These are phyloP conservation scores for Beris chalybata DNA, from an alignment of 2,888 invertebrate genomes.

Conservation along the genomic window DNA sequence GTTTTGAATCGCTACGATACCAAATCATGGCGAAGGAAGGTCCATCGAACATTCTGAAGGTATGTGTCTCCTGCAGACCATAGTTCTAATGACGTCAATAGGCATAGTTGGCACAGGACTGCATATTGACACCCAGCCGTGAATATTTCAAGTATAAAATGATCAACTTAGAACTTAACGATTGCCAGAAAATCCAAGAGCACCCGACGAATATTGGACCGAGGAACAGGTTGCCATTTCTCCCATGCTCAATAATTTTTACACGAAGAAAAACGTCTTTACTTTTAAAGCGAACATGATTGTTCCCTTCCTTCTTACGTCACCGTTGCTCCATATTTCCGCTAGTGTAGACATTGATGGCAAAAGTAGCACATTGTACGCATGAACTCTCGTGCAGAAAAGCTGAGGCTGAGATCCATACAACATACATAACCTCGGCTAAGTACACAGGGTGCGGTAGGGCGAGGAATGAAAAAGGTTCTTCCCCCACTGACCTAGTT, in stretches of 20 bases:
- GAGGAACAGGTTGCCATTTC: too few relatives aligned
- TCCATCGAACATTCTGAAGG: too few relatives aligned
- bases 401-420: background rate
- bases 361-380: constrained; percentile 37
- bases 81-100: too few relatives aligned
- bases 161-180: too few relatives aligned
- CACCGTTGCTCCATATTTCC: constrained; percentile 4
- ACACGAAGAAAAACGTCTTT: background rate
- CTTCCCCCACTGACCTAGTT: constrained; percentile 42
- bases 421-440: constrained; percentile 25
- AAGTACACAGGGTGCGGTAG: background rate
- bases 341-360: constrained; percentile 10
- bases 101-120: too few relatives aligned
- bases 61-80: too few relatives aligned
- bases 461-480: constrained; percentile 7
- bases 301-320: constrained; percentile 18
- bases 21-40: too few relatives aligned
- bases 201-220: too few relatives aligned
- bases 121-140: too few relatives aligned
- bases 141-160: too few relatives aligned
- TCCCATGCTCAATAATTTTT: background rate
- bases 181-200: too few relatives aligned
- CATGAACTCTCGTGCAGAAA: constrained; percentile 34
- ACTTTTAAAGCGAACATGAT: background rate
- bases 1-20: too few relatives aligned